Conservation (phyloP, 2,797 vertebrate species). For the Pseudochirops cupreus region DNA sequence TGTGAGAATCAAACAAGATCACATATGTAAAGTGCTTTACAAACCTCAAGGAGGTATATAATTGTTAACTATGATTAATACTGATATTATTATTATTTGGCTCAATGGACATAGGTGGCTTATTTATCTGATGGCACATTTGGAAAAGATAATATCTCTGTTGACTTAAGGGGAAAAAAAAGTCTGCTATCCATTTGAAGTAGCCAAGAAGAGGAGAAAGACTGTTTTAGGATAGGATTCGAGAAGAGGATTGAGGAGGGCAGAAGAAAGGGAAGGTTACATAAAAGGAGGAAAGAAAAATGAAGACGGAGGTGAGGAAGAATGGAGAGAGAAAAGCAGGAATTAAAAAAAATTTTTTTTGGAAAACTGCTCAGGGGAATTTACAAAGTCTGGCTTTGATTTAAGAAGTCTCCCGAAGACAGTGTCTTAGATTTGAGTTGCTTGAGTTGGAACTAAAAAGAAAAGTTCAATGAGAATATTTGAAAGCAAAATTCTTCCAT, state of each 20-base stretch:
- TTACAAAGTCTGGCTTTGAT: not conserved
- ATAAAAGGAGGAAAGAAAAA: not conserved
- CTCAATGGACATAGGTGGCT: not conserved
- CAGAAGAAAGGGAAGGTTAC: not conserved
- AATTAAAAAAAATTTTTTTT: not conserved
- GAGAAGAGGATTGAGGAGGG: not conserved
- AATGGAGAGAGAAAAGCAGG: not conserved
- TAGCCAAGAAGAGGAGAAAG: not conserved
- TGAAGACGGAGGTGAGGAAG: not conserved
- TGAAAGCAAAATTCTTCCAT: not conserved
- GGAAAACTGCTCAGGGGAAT: conserved; percentile 5
- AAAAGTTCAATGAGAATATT: conserved; percentile 28
- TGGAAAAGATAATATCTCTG: not conserved
- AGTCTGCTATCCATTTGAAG: not conserved
- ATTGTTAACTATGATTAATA: not conserved
- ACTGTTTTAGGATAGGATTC: not conserved
- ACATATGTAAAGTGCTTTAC: conserved; percentile 6
- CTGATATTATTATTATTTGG: not conserved
- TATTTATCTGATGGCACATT: not conserved
- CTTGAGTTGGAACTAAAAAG: conserved; percentile 29
- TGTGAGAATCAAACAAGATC: not conserved
- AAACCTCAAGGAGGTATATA: conserved; percentile 7
- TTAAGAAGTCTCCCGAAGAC: not conserved
- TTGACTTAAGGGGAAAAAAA: not conserved
- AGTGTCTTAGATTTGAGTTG: conserved; percentile 13